Evolutionary conservation across 2,797 vertebrate species (phyloP).

Genomic region (Vireo griseus): DNA sequence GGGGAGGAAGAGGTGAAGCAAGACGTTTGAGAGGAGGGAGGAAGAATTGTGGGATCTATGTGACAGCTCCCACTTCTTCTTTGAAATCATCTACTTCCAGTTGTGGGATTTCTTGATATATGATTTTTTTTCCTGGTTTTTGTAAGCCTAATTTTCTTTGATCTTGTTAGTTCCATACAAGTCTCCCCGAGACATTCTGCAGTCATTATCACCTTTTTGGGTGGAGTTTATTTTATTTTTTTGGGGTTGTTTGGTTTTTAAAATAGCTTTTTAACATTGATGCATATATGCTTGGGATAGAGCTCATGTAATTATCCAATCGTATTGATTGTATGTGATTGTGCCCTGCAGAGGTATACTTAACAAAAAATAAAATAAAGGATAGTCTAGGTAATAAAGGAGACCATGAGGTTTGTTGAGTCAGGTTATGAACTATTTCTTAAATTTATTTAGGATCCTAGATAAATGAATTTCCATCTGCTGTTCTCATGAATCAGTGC

Average conservation of each 20-base stretch:
- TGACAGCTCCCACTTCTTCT: neutral
- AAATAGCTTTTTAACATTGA: slow-evolving; percentile 80
- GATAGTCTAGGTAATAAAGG: slow-evolving; percentile 69
- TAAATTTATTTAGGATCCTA: slow-evolving; percentile 51
- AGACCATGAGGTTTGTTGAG: slow-evolving; percentile 67
- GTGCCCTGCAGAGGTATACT: slow-evolving; percentile 83
- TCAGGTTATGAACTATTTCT: slow-evolving; percentile 61
- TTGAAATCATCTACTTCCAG: slow-evolving; percentile 64
- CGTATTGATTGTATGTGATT: slow-evolving; percentile 84
- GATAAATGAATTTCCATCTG: slow-evolving; percentile 31
- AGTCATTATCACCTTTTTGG: slow-evolving; percentile 87
- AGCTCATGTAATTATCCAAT: slow-evolving; percentile 90
- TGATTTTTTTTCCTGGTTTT: neutral
- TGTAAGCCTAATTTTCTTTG: slow-evolving; percentile 64
- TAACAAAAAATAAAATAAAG: slow-evolving; percentile 71
- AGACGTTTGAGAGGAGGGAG: neutral
- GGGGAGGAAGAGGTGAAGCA: neutral
- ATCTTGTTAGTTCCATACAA: slow-evolving; percentile 73
- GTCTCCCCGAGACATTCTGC: slow-evolving; percentile 86
- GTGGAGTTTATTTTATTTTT: slow-evolving; percentile 78
- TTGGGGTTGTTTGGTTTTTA: slow-evolving; percentile 57
- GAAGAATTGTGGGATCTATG: neutral
- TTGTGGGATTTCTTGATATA: slow-evolving; percentile 70
- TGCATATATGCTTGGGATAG: slow-evolving; percentile 85
- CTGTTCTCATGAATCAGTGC: slow-evolving; percentile 22